Conservation (phyloP, 2,888 invertebrate genomes). For the Folsomia candida region DNA sequence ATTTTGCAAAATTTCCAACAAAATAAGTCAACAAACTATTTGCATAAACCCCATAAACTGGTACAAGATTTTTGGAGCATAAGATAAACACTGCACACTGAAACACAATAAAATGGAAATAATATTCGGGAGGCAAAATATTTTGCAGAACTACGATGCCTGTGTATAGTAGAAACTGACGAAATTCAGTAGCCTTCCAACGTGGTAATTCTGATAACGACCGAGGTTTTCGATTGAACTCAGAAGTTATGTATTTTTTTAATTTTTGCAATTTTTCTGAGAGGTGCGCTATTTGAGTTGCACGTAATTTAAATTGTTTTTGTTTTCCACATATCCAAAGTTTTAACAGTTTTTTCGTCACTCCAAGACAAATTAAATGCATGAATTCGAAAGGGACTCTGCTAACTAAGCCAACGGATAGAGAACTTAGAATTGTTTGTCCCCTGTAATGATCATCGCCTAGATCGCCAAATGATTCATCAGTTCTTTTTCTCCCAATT, state of each 20-base stretch:
- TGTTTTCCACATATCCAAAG: conserved; percentile 12
- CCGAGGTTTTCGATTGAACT: no score
- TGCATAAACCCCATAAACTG: conserved; percentile 17
- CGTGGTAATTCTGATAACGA: no score
- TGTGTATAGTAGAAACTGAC: conserved; percentile 50
- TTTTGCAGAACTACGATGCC: conserved; percentile 44
- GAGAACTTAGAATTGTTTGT: background rate
- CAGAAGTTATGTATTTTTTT: no score
- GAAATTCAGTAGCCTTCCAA: no score
- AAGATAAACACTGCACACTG: conserved; percentile 23
- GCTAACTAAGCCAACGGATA: conserved; percentile 5
- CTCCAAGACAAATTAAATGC: no score
- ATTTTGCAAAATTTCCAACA: no score
- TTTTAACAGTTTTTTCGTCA: conserved; percentile 6
- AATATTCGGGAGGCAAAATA: conserved; percentile 29
- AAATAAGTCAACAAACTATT: conserved; percentile 29
- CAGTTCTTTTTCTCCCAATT: conserved; percentile 4
- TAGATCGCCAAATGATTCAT: background rate
- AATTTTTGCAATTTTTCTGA: no score
- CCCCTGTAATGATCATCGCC: conserved; percentile 14
- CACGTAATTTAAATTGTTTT: background rate
- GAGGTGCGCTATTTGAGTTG: background rate
- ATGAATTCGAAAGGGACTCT: conserved; percentile 18
- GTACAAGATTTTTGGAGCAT: background rate
- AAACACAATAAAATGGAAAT: conserved; percentile 25